Evolutionary conservation across 2,113 vertebrate species (phyloP), one percentile per base, ranked within the genome.

Genomic region (Atlantisia rogersi): DNA sequence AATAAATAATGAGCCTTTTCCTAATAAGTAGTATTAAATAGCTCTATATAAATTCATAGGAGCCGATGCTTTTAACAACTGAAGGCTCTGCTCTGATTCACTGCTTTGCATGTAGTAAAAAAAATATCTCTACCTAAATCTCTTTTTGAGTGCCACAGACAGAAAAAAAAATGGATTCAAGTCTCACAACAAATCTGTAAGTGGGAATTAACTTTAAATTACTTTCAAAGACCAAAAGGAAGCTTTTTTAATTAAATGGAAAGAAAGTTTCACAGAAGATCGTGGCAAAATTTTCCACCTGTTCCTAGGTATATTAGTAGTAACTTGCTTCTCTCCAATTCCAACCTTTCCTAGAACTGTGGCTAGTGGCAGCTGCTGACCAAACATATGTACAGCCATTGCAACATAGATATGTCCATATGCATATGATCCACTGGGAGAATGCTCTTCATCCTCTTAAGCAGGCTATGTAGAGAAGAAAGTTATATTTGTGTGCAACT

Each of bases 341-440:
- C 26, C 55, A 90, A 12, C 40, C 28, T 83, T 86, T 90, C 60
- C 71, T 90, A 93, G 73, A 91, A 92, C 29, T 56, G 55, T 31
- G 88, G 73, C 69, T 89, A 62, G 58, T 40, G 77, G 59, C 69
- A 95, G 58, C 53, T 94, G 80, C 76, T 94, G 77, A 85, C 35
- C 91, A 79, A 92, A 70, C 15, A 62, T 44, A 53, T 5, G 39
- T 48, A 86, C 64, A 84, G 56, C 26, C 56, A 78, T 7, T 37
- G 77, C 22, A 69, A 77, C 12, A 63, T 12, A 70, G 14, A 86
- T 11, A 63, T 0, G 1, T 28, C 89, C 65, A 73, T 48, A 81
- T 44, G 42, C 69, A 73, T 18, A 22, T 53, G 46, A 73, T 67
- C 16, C 52, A 35, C 46, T 78, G 80, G 56, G 78, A 86, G 50